Evolutionary conservation across 2,888 invertebrate genomes (phyloP), one percentile per base, ranked within the genome.

Genomic region (Andricus curvator): DNA sequence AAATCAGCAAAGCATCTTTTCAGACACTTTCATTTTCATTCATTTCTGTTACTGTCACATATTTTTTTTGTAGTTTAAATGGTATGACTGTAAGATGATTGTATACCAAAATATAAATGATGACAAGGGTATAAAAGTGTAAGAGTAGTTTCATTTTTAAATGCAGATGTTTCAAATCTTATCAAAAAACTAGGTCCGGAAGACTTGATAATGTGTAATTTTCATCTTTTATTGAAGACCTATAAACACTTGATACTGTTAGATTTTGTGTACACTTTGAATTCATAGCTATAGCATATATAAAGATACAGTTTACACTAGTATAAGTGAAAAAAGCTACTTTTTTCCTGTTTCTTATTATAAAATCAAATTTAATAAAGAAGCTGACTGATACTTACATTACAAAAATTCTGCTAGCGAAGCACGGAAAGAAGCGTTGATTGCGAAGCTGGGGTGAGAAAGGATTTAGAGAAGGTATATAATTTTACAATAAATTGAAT

Each of bases 351-450:
- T n/a, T 29, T 20, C 29, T 4, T 22, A 68, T 29, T 41, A 20
- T n/a, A 67, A 67, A 5, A 67, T 20, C 11, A 22, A 68, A 70
- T 11, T 20, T 51, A 51, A 20, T 20, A 51, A 51, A 68, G 48
- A 70, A 67, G 37, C 41, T 56, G 29, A n/a, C 64, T 48, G 70
- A 66, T 86, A 90, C 89, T 89, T 89, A 89, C 88, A 85, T 83
- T 84, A 84, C 77, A 78, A 80, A 86, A 81, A 85, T 88, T 85
- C 84, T 86, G 86, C 87, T 85, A 83, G 85, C 84, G 86, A 88
- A 84, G 87, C 87, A 85, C 84, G 66, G 83, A 81, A 84, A 84
- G 85, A 89, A 89, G 89, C 89, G 86, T 84, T 83, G 87, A 88
- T 84, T 86, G 84, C 44, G 84, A 84, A 87, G 87, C 85, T 86